phyloP scores from a whole-genome alignment of 2,888 invertebrate species.

The Sminthurinus aureus region DNA sequence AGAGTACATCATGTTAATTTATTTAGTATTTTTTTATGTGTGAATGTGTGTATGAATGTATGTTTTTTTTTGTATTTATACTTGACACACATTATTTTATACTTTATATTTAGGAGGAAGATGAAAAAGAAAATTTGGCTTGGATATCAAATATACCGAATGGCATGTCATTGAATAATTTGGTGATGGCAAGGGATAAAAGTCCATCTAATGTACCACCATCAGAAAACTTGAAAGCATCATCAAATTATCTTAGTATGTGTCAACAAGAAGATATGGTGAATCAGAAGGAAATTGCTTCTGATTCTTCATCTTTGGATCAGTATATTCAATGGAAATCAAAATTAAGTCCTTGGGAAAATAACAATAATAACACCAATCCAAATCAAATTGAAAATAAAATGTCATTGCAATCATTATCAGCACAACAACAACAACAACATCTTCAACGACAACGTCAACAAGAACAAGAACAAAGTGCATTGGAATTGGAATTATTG shows the following conservation, averaged over 20 bases:
- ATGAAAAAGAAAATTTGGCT: conserved; percentile 40
- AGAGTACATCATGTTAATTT: neutral
- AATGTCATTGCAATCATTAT: neutral
- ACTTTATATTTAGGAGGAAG: conserved; percentile 33
- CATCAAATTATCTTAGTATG: neutral
- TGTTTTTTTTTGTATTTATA: neutral
- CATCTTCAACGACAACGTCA: conserved; percentile 23
- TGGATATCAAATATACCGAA: conserved; percentile 41
- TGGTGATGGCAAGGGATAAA: conserved; percentile 11
- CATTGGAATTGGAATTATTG: neutral
- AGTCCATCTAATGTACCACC: conserved; percentile 24
- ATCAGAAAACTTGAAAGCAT: neutral
- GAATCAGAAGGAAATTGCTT: no score
- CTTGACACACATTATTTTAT: neutral
- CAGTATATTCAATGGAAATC: conserved; percentile 6
- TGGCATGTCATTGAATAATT: conserved; percentile 30
- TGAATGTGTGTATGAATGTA: neutral
- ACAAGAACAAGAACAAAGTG: conserved; percentile 12
- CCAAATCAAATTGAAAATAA: no score
- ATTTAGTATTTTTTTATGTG: neutral
- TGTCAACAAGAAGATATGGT: neutral
- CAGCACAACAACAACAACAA: neutral
- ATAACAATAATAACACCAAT: neutral
- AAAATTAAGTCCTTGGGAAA: conserved; percentile 5
- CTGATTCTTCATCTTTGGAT: conserved; percentile 4